Evolutionary conservation across 1,140 invertebrate genomes (phyloP).

Genomic region (Paralvinella palmiformis): DNA sequence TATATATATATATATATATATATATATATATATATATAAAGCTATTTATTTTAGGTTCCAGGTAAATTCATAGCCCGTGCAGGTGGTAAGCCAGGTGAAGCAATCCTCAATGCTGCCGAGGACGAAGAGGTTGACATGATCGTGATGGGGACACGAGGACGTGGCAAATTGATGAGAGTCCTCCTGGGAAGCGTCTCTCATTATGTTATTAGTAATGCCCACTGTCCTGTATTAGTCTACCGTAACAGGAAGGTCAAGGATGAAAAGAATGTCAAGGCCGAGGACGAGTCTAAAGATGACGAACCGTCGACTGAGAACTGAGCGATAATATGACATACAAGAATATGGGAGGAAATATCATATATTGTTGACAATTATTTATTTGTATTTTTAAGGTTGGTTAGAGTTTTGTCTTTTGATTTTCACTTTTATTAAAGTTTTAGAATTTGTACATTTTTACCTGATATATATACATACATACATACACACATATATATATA

Average conservation of each 20-base stretch:
- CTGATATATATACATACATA: too few relatives aligned
- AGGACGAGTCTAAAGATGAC: too few relatives aligned
- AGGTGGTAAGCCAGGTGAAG: constrained; percentile 38
- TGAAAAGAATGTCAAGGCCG: too few relatives aligned
- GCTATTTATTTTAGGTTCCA: constrained; percentile 29
- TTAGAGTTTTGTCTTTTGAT: too few relatives aligned
- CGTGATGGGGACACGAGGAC: constrained; percentile 43
- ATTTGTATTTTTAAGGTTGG: too few relatives aligned
- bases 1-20: constrained; percentile 6
- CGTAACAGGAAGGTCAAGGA: neutral
- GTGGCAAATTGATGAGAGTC: constrained; percentile 36
- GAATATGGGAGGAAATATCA: too few relatives aligned
- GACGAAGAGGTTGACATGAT: constrained; percentile 36
- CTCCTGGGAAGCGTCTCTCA: constrained; percentile 42
- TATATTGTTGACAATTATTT: too few relatives aligned
- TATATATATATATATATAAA: neutral
- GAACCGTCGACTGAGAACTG: too few relatives aligned
- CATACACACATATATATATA: too few relatives aligned
- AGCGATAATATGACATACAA: too few relatives aligned
- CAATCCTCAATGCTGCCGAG: constrained; percentile 34
- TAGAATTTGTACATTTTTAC: too few relatives aligned
- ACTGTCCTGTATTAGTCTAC: constrained; percentile 31
- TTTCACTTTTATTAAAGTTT: too few relatives aligned
- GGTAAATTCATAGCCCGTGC: constrained; percentile 43
- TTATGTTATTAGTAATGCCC: constrained; percentile 44